A percentile compares a stretch with the other conserved stretches of the same genome.
Evolutionary conservation across 2,888 invertebrate species (phyloP).

Genomic region (Thumatha senex): DNA sequence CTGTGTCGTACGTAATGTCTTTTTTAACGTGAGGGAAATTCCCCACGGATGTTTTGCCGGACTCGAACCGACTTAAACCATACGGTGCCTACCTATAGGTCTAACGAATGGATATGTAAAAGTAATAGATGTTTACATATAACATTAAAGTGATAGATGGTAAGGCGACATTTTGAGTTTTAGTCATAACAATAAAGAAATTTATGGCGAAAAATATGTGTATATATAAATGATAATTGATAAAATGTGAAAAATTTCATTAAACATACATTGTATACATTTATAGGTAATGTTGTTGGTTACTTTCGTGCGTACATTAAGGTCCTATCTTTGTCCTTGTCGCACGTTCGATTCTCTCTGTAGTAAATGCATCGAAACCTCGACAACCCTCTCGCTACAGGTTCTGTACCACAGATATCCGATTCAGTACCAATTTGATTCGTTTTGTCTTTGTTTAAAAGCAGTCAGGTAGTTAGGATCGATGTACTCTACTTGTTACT

Average conservation of each 20-base stretch:
- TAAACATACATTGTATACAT: slow-evolving; percentile 25
- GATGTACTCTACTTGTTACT: slow-evolving; percentile 8
- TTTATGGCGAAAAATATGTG: too few relatives aligned
- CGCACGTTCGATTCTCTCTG: slow-evolving; percentile 48
- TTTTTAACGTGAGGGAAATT: too few relatives aligned
- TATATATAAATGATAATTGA: too few relatives aligned
- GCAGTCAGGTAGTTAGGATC: slow-evolving; percentile 30
- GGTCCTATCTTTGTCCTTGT: slow-evolving; percentile 48
- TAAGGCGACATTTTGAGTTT: too few relatives aligned
- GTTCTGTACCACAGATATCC: slow-evolving; percentile 47
- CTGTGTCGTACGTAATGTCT: too few relatives aligned
- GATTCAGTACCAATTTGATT: slow-evolving; percentile 49
- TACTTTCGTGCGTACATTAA: slow-evolving; percentile 41
- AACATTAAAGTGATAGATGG: too few relatives aligned
- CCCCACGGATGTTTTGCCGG: too few relatives aligned
- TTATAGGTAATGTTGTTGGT: slow-evolving; percentile 27
- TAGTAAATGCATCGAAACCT: slow-evolving; percentile 38
- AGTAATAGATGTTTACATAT: too few relatives aligned
- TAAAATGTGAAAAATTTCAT: slow-evolving; percentile 28
- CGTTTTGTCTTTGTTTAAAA: slow-evolving; percentile 50
- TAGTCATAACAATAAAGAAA: too few relatives aligned
- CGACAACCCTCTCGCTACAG: slow-evolving; percentile 47
- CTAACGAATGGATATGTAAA: too few relatives aligned
- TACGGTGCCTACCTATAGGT: too few relatives aligned
- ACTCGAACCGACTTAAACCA: too few relatives aligned